A percentile compares a stretch with the other conserved stretches of the same genome.
Evolutionary conservation across 2,797 vertebrate genomes (phyloP).

Genomic region (Coluber constrictor): DNA sequence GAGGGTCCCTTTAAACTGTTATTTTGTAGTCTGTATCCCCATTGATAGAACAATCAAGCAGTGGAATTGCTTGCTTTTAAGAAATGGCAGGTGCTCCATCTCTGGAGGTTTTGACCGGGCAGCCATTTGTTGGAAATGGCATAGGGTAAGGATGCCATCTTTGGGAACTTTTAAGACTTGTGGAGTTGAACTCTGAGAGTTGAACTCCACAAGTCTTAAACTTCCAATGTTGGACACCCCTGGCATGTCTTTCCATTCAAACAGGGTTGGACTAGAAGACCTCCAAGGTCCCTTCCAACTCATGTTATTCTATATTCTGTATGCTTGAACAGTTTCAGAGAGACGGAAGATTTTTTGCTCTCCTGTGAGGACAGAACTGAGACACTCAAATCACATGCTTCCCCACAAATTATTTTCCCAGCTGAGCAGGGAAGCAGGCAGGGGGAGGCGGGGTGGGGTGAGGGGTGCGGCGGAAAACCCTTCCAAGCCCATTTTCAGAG

Average conservation of each 20-base stretch:
- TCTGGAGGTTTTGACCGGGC: too few species aligned
- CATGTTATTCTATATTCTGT: background rate
- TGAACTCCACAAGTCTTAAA: background rate
- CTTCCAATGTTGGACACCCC: background rate
- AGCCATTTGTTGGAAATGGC: too few species aligned
- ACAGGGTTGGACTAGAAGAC: background rate
- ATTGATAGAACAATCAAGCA: background rate
- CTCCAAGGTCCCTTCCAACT: background rate
- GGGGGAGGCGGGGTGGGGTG: too few species aligned
- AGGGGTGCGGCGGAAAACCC: background rate
- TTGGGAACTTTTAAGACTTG: too few species aligned
- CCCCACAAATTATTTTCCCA: background rate
- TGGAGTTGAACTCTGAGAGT: background rate
- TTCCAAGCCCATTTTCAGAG: background rate
- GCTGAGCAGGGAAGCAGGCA: background rate
- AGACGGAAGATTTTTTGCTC: background rate
- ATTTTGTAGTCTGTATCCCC: too few species aligned
- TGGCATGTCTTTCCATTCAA: background rate
- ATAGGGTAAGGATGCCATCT: too few species aligned
- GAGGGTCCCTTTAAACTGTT: too few species aligned
- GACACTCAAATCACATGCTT: fast-evolving
- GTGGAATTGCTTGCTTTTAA: too few species aligned
- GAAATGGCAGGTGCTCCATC: too few species aligned
- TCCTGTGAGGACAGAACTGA: background rate
- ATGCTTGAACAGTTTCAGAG: background rate